Evolutionary conservation across 2,888 invertebrate genomes (phyloP).

Genomic region (Trichacis sp.): DNA sequence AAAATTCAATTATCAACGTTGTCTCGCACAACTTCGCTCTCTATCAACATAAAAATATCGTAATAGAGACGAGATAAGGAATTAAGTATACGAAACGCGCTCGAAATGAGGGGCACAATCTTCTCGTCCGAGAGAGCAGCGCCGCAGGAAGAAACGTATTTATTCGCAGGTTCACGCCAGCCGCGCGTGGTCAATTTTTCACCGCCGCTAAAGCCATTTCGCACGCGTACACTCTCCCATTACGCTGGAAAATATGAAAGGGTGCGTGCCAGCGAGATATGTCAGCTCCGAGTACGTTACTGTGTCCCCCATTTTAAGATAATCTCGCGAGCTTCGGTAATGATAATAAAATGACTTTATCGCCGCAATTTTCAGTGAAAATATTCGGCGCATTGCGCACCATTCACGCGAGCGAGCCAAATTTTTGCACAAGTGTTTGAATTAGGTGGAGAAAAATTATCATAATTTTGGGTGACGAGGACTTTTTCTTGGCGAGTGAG

Average conservation of each 20-base stretch:
- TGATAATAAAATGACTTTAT: not conserved
- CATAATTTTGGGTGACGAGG: no score
- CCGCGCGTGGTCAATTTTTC: slow-evolving; percentile 13
- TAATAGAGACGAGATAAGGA: no score
- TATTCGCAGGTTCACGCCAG: slow-evolving; percentile 22
- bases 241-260: slow-evolving; percentile 25
- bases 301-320: slow-evolving; percentile 13
- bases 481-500: no score
- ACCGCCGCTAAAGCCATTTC: slow-evolving; percentile 6
- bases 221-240: slow-evolving; percentile 10
- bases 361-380: not conserved
- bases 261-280: slow-evolving; percentile 18
- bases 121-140: not conserved
- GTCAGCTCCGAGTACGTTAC: slow-evolving; percentile 9
- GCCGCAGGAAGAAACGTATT: slow-evolving; percentile 17
- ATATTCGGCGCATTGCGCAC: not conserved
- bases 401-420: not conserved
- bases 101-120: no score
- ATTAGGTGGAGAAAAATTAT: no score
- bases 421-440: no score
- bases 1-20: no score
- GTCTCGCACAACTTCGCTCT: no score
- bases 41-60: no score
- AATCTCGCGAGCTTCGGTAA: not conserved
- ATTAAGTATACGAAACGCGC: no score